Conservation (phyloP, 2,888 invertebrate species). For the Euspilapteryx auroguttella region DNA sequence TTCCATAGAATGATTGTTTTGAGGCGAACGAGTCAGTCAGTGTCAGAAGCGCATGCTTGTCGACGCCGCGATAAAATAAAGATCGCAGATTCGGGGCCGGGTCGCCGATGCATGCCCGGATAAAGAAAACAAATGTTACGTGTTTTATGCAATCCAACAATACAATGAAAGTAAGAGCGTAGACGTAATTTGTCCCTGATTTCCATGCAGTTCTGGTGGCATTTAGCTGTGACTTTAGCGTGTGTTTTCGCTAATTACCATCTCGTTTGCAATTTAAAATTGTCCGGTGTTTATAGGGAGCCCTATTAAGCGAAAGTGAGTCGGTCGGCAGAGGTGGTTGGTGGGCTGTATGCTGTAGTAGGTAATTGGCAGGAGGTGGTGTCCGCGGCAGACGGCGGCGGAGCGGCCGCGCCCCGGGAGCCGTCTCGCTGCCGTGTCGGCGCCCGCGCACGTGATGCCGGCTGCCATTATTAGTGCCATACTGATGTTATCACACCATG, state of each 20-base stretch:
- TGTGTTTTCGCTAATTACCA: constrained; percentile 56
- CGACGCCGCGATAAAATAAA: no score
- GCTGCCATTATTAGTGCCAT: no score
- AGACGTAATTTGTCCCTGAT: constrained; percentile 54
- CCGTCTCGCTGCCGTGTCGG: no score
- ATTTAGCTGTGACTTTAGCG: constrained; percentile 41
- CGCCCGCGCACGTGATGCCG: no score
- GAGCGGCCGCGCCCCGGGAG: no score
- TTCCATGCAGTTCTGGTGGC: constrained; percentile 46
- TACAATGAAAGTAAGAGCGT: constrained; percentile 45
- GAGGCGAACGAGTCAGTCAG: constrained; percentile 23
- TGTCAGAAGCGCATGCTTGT: constrained; percentile 1
- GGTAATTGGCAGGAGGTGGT: constrained; percentile 41
- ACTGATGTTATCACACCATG: no score
- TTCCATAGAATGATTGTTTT: constrained; percentile 29
- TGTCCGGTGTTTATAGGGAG: constrained; percentile 17
- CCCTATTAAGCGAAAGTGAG: constrained; percentile 33
- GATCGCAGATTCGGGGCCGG: background rate
- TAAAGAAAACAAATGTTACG: background rate
- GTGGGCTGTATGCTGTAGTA: constrained; percentile 11
- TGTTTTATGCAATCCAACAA: constrained; percentile 18
- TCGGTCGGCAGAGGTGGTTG: constrained; percentile 26
- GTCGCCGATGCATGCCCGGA: background rate
- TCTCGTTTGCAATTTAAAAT: constrained; percentile 57
- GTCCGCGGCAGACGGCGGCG: no score